Evolutionary conservation across 92 coral and sea anemone genomes (phyloP).

Genomic region (Actinostola sp.): DNA sequence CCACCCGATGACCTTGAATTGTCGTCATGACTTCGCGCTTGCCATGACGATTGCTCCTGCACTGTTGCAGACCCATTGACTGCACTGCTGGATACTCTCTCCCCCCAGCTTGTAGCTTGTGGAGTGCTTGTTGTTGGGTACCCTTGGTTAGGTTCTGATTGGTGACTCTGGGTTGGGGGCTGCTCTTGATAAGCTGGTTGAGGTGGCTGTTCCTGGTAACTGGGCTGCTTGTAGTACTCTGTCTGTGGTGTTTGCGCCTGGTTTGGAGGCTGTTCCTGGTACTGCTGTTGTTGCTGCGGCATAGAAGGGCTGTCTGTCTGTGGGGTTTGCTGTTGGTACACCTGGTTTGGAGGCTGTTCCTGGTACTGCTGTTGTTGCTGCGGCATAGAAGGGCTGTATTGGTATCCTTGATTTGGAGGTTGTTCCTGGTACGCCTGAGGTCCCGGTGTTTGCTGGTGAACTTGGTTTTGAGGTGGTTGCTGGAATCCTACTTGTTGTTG

Average conservation of each 20-base stretch:
- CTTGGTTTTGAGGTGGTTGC: not conserved
- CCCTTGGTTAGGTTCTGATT: not conserved
- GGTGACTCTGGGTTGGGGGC: not conserved
- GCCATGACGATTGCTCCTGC: constrained; percentile 20
- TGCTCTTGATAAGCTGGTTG: not conserved
- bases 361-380: constrained; percentile 4
- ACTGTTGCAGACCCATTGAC: not conserved
- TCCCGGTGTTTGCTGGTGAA: not conserved
- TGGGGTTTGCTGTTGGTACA: too few relatives aligned
- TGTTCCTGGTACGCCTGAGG: not conserved
- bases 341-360: constrained; percentile 4
- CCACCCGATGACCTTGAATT: not conserved
- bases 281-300: not conserved
- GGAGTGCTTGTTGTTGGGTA: not conserved
- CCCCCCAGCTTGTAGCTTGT: constrained; percentile 11
- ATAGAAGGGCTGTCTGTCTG: too few relatives aligned
- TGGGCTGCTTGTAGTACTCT: not conserved
- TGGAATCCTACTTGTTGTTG: not conserved
- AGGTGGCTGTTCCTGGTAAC: too few relatives aligned
- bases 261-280: constrained; percentile 3
- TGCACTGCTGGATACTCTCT: not conserved
- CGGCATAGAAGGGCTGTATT: not conserved
- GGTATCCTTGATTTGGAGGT: not conserved
- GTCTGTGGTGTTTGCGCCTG: too few relatives aligned
- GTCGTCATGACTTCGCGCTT: not conserved